Percentiles rank a stretch among this genome's conserved stretches.
phyloP scores from a whole-genome alignment of 2,113 vertebrate genomes.

The Cnemophilus loriae region DNA sequence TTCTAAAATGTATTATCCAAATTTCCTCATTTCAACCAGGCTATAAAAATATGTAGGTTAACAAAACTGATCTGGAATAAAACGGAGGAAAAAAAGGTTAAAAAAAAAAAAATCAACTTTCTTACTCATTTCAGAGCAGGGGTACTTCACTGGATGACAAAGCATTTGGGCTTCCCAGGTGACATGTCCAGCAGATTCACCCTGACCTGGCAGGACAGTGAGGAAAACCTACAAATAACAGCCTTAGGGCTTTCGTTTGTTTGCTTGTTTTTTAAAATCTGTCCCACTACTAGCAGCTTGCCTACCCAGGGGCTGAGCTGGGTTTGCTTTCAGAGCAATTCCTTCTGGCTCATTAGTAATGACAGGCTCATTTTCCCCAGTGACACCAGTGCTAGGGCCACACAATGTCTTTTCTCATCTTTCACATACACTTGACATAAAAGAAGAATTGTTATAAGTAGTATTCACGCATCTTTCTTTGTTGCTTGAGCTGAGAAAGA shows the following conservation, averaged over 20 bases:
- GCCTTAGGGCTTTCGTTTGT: neutral
- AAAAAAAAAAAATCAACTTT: neutral
- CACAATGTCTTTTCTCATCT: neutral
- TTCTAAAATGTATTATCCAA: neutral
- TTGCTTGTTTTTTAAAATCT: neutral
- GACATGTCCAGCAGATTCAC: neutral
- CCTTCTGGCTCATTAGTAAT: neutral
- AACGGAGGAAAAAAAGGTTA: neutral
- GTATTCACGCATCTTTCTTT: neutral
- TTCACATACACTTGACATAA: neutral
- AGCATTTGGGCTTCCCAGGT: neutral
- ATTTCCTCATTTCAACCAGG: neutral
- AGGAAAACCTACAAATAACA: neutral
- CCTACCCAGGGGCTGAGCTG: neutral
- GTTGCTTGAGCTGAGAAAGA: neutral
- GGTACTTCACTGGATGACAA: neutral
- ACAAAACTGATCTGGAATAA: neutral
- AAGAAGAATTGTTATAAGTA: neutral
- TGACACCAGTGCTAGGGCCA: neutral
- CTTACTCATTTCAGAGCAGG: neutral
- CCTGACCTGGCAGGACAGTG: neutral
- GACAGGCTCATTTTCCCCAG: neutral
- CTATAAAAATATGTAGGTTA: neutral
- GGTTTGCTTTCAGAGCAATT: neutral
- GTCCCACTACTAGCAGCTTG: neutral